Evolutionary conservation across 2,113 vertebrate genomes (phyloP), one percentile per base, ranked within the genome.

Genomic region (Tautogolabrus adspersus): DNA sequence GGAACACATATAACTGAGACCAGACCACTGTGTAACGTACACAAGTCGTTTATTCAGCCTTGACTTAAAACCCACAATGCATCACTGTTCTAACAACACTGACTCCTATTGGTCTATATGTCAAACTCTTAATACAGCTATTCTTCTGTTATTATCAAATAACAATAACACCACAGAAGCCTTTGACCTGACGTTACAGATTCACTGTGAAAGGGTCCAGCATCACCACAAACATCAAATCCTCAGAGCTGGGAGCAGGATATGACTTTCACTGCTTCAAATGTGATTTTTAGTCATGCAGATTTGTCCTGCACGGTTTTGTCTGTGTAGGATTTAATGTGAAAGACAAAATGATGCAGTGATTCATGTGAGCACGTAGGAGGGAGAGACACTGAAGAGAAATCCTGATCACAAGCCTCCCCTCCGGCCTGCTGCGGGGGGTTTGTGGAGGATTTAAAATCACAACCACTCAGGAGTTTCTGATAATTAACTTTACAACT

Each of bases 371-470:
- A 74, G 60, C 63, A 56, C 11, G 81, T 82, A 59, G 67, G 87
- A 66, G 61, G 75, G 64, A 66, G 63, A 82, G 70, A 49, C 70
- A 83, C 84, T 89, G 79, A 72, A 55, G 40, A 42, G 83, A 82
- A 82, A 82, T 87, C 82, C 81, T 78, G 78, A 90, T 88, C 84
- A 84, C 65, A 81, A 77, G 49, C 70, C 59, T 82, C 52, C 82
- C 82, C 80, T 88, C 59, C 10, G 15, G 75, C 76, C 69, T 66
- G 52, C 60, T 82, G 72, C 30, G 54, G 75, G 82, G 77, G 70
- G 62, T 79, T 71, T 70, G 63, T 68, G 59, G 58, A 74, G 65
- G 66, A 81, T 87, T 80, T 64, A 87, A 87, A 83, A 79, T 81
- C 76, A 66, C 70, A 81, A 68, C 70, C 68, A 85, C 79, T 86